These are phyloP conservation scores for Lophius americanus DNA, from an alignment of 2,797 vertebrate species.

Conservation along the genomic window DNA sequence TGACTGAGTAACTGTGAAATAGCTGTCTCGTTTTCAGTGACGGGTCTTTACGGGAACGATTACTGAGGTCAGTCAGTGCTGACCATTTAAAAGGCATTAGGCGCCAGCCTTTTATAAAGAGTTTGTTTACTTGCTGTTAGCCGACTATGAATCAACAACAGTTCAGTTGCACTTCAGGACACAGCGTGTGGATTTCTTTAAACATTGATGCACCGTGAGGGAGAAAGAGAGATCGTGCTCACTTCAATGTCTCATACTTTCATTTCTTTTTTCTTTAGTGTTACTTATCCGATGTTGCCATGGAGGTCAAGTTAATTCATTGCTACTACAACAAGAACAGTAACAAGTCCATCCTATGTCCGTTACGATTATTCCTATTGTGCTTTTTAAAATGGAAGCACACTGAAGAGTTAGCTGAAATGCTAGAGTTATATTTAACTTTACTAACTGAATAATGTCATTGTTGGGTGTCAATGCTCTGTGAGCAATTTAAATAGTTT, in stretches of 20 bases:
- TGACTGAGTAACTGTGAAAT: conserved; percentile 33
- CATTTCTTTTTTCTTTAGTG: conserved; percentile 1
- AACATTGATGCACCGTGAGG: background rate
- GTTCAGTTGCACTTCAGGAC: background rate
- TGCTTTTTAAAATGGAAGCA: background rate
- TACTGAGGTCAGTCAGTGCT: conserved; percentile 27
- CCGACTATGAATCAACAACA: conserved; percentile 14
- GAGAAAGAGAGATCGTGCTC: background rate
- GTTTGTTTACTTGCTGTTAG: conserved; percentile 15
- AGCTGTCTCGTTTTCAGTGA: conserved; percentile 25
- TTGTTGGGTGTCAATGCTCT: no score
- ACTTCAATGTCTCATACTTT: background rate
- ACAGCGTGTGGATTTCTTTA: background rate
- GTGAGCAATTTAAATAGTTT: no score
- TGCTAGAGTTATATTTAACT: background rate
- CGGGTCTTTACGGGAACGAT: conserved; percentile 25
- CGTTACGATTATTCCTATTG: background rate
- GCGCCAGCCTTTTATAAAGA: conserved; percentile 25
- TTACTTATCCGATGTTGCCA: background rate
- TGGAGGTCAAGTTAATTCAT: background rate
- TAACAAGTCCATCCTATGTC: background rate
- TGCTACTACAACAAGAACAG: background rate
- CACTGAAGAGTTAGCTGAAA: background rate
- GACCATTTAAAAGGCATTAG: conserved; percentile 25
- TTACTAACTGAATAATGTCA: no score